These are phyloP conservation scores for Spinus olivaceus DNA, from an alignment of 2,797 vertebrate genomes.

Conservation along the genomic window DNA sequence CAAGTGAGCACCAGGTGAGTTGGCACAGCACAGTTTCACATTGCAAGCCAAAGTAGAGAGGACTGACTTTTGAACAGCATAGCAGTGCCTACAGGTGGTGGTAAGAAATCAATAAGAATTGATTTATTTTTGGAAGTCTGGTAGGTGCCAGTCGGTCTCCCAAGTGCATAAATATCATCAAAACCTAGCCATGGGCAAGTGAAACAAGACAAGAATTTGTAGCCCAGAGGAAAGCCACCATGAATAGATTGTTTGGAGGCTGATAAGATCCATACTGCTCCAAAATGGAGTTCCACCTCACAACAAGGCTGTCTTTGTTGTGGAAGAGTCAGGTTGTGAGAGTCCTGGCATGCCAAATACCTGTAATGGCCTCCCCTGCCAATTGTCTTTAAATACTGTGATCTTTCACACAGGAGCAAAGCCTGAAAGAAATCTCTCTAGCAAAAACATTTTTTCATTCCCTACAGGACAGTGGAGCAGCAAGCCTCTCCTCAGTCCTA, in stretches of 20 bases:
- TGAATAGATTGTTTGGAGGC: not conserved
- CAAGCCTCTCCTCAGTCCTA: not conserved
- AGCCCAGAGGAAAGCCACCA: constrained; percentile 50
- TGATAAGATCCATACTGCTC: constrained; percentile 53
- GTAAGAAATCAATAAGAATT: not conserved
- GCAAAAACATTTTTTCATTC: not conserved
- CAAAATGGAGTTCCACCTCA: constrained; percentile 10
- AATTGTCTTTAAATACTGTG: constrained; percentile 32
- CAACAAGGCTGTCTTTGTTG: constrained; percentile 57
- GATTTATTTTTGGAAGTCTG: constrained; percentile 3
- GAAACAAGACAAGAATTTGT: constrained; percentile 41
- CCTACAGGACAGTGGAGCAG: not conserved
- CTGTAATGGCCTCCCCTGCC: not conserved
- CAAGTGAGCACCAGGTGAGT: not conserved
- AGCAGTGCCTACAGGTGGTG: not conserved
- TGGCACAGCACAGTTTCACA: not conserved
- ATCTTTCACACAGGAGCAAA: constrained; percentile 1
- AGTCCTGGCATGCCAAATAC: constrained; percentile 31
- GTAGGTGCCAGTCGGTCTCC: constrained; percentile 36
- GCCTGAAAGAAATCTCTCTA: constrained; percentile 22
- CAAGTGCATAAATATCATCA: not conserved
- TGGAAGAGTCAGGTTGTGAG: constrained; percentile 17
- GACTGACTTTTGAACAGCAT: not conserved
- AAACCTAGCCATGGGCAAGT: not conserved
- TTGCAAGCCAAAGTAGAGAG: not conserved